Percentiles rank a stretch among this genome's conserved stretches.
Conservation (phyloP, 2,113 vertebrate genomes). For the Eurystomus gularis region DNA sequence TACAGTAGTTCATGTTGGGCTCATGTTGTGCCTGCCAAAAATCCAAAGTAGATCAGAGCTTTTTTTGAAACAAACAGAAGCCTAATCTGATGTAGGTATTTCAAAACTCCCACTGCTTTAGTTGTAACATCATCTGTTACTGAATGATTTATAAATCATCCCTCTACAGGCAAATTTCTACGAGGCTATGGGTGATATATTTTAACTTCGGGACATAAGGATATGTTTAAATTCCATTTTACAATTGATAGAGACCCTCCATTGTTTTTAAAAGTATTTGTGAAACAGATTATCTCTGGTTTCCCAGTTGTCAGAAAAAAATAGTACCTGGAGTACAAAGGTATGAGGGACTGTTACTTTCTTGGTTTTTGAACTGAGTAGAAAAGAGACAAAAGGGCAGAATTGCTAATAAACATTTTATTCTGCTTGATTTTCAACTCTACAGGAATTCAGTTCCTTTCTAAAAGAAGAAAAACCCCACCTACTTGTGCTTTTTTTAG, state of each 20-base stretch:
- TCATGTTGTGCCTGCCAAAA: slow-evolving; percentile 83
- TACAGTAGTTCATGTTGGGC: slow-evolving; percentile 77
- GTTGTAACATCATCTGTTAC: slow-evolving; percentile 82
- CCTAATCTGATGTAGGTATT: slow-evolving; percentile 82
- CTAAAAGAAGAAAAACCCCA: neutral
- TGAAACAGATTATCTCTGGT: neutral
- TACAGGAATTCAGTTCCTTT: neutral
- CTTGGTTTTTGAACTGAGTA: neutral
- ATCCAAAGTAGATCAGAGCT: slow-evolving; percentile 81
- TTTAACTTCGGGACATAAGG: slow-evolving; percentile 66
- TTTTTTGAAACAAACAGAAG: slow-evolving; percentile 83
- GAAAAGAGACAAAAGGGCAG: neutral
- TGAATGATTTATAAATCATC: slow-evolving; percentile 83
- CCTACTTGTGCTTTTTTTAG: neutral
- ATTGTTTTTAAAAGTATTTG: neutral
- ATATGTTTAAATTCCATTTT: slow-evolving; percentile 18
- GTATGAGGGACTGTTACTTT: neutral
- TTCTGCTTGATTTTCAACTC: neutral
- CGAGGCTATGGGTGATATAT: slow-evolving; percentile 41
- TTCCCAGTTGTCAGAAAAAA: neutral
- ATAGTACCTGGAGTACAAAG: neutral
- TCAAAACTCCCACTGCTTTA: slow-evolving; percentile 83
- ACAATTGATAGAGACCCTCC: neutral
- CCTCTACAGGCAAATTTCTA: slow-evolving; percentile 63
- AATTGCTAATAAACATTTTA: neutral